phyloP scores from a whole-genome alignment of 1,140 invertebrate species.

The Zelostemma sp. region DNA sequence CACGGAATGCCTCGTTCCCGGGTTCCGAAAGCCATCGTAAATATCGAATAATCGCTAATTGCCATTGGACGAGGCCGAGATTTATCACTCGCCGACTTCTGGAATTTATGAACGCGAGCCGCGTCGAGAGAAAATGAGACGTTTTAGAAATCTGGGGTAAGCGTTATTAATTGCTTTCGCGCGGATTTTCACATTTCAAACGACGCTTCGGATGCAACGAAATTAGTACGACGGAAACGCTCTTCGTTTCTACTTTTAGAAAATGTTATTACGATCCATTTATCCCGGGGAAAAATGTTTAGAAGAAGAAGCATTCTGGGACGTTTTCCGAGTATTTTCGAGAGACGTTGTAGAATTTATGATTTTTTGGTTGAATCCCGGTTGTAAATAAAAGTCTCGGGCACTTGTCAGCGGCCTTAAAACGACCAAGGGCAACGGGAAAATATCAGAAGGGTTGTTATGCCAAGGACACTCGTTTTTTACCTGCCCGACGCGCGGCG shows the following conservation, averaged over 20 bases:
- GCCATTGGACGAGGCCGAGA: slow-evolving; percentile 32
- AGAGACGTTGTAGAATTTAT: too few species aligned
- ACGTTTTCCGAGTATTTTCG: too few species aligned
- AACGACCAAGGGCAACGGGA: slow-evolving; percentile 35
- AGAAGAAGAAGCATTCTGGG: neutral
- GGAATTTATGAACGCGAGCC: slow-evolving; percentile 16
- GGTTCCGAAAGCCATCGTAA: slow-evolving; percentile 47
- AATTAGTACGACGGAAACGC: too few species aligned
- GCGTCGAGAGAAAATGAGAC: slow-evolving; percentile 4
- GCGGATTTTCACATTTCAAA: too few species aligned
- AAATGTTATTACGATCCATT: too few species aligned
- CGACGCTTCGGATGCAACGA: too few species aligned
- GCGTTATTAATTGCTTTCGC: too few species aligned
- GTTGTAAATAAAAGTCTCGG: neutral
- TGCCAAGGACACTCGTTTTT: slow-evolving; percentile 37
- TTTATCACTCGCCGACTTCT: slow-evolving; percentile 28
- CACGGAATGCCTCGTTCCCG: slow-evolving; percentile 32
- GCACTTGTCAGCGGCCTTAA: slow-evolving; percentile 25
- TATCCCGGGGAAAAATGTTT: too few species aligned
- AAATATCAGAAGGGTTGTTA: slow-evolving; percentile 37
- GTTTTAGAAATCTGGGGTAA: too few species aligned
- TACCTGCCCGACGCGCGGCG: slow-evolving; percentile 29
- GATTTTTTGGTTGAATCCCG: neutral
- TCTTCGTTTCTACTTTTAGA: too few species aligned
- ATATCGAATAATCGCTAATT: slow-evolving; percentile 47